Conservation (phyloP, 92 coral and sea anemone species). For the Blastomussa wellsi region DNA sequence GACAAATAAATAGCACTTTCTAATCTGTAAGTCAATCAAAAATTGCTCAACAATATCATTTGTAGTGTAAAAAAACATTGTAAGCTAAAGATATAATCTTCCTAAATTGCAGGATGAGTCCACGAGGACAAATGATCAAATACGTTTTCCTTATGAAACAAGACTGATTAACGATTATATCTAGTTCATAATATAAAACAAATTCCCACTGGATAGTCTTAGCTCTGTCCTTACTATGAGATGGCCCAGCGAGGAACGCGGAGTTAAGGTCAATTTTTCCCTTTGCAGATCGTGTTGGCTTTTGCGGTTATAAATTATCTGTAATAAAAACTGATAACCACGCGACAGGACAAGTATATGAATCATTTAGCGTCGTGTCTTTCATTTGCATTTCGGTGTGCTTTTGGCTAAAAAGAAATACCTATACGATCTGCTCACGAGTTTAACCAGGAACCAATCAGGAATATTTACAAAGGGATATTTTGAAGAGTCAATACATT, state of each 20-base stretch:
- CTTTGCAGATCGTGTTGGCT: not conserved
- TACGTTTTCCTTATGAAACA: not conserved
- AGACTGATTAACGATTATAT: too few relatives aligned
- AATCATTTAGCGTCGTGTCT: conserved; percentile 10
- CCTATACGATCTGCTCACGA: not conserved
- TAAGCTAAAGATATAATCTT: not conserved
- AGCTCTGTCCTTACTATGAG: not conserved
- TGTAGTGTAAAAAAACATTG: conserved; percentile 10
- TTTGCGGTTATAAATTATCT: conserved; percentile 30
- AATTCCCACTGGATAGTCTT: not conserved
- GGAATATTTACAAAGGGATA: not conserved
- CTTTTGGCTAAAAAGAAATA: not conserved
- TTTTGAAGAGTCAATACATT: conserved; percentile 5
- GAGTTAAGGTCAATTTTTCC: not conserved
- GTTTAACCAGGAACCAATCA: conserved; percentile 11
- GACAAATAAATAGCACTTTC: not conserved
- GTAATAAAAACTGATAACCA: not conserved
- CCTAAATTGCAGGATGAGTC: conserved; percentile 2
- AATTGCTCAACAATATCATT: not conserved
- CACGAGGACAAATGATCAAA: not conserved
- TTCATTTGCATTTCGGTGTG: conserved; percentile 24
- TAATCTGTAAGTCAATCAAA: not conserved
- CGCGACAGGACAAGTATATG: conserved; percentile 2
- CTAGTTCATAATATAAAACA: not conserved
- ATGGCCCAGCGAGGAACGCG: not conserved